Conservation (phyloP, 2,797 vertebrate genomes). For the Danio jaintianensis region DNA sequence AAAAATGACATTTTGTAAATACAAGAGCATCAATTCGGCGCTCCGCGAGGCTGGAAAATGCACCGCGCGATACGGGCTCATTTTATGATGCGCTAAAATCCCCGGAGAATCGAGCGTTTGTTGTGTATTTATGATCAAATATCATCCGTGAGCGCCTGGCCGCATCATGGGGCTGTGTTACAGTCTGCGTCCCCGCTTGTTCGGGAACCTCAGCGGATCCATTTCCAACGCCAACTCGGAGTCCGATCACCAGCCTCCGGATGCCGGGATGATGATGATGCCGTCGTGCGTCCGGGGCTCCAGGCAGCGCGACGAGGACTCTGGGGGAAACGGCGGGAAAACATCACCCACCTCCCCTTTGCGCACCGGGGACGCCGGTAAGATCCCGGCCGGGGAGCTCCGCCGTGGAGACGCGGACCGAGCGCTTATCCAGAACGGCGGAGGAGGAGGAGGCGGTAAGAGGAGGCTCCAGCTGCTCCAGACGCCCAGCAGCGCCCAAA, state of each 20-base stretch:
- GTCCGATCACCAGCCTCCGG: slow-evolving; percentile 79
- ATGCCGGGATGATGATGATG: slow-evolving; percentile 66
- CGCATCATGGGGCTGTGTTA: slow-evolving; percentile 95
- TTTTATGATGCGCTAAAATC: slow-evolving; percentile 74
- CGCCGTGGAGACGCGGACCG: slow-evolving; percentile 78
- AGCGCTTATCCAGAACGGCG: slow-evolving; percentile 82
- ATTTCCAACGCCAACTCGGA: slow-evolving; percentile 85
- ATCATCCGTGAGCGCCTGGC: slow-evolving; percentile 72
- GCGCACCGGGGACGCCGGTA: slow-evolving; percentile 76
- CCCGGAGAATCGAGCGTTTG: slow-evolving; percentile 56
- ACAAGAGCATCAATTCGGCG: slow-evolving; percentile 78
- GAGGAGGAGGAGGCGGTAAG: slow-evolving; percentile 74
- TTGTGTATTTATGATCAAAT: slow-evolving; percentile 63
- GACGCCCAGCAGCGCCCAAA: slow-evolving; percentile 75
- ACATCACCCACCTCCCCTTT: slow-evolving; percentile 67
- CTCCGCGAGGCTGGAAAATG: slow-evolving; percentile 70
- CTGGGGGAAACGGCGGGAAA: slow-evolving; percentile 75
- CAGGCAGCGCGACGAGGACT: slow-evolving; percentile 73
- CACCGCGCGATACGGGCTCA: slow-evolving; percentile 64
- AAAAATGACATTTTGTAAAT: slow-evolving; percentile 87
- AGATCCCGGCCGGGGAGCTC: slow-evolving; percentile 74
- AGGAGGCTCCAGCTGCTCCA: slow-evolving; percentile 81
- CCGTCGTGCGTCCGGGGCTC: slow-evolving; percentile 74
- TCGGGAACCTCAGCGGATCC: slow-evolving; percentile 87
- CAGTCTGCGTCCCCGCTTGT: slow-evolving; percentile 94